These are phyloP conservation scores for Miniopterus natalensis DNA, from an alignment of 2,113 vertebrate species.

Conservation along the genomic window DNA sequence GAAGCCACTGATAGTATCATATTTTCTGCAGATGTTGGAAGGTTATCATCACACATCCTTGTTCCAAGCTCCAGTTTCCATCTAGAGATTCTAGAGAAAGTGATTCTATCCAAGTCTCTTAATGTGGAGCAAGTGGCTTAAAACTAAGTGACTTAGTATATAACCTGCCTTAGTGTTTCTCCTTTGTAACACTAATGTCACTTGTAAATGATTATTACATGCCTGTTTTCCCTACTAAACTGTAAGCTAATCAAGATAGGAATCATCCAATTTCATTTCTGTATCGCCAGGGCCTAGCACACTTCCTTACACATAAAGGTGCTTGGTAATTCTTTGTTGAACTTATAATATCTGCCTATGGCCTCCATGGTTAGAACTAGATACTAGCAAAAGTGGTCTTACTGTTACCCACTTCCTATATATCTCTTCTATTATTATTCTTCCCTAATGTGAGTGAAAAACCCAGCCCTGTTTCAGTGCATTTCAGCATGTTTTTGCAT, in stretches of 20 bases:
- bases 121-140: background rate
- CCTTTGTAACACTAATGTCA: background rate
- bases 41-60: background rate
- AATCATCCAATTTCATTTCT: constrained; percentile 15
- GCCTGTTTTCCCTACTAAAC: background rate
- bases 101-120: background rate
- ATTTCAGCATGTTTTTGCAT: background rate
- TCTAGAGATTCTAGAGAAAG: background rate
- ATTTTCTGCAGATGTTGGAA: background rate
- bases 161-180: background rate
- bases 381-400: background rate
- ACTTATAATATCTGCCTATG: background rate
- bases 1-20: background rate
- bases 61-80: background rate
- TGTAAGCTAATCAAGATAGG: constrained; percentile 5
- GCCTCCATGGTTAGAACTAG: background rate
- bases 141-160: constrained; percentile 22
- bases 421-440: background rate
- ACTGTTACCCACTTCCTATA: background rate
- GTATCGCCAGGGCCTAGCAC: background rate
- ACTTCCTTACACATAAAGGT: background rate
- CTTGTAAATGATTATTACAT: constrained; percentile 30
- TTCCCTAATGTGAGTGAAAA: constrained; percentile 23
- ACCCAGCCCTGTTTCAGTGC: background rate
- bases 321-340: constrained; percentile 20